Evolutionary conservation across 64 coral and sea anemone species (phyloP), one percentile per base, ranked within the genome.

Genomic region (Stichodactyla helianthus): DNA sequence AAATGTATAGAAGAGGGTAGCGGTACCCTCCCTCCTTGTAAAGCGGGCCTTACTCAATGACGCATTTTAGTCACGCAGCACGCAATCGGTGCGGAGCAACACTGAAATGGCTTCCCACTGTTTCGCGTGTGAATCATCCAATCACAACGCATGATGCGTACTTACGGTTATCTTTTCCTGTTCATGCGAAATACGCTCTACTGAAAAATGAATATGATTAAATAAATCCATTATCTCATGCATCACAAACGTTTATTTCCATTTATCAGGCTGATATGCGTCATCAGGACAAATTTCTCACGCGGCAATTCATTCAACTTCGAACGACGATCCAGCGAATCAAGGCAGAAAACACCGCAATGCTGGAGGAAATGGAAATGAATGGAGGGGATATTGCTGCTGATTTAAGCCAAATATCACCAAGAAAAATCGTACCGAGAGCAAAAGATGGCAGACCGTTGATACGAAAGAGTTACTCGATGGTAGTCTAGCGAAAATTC

Each of bases 231-330:
- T 35, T 35, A 35, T 35, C 31, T 35, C 31, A 35, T 35, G 31
- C 31, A 35, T 35, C 31, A 35, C 31, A 35, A 35, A 35, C 31
- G 31, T 53, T 54, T 22, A 53, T 19, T 81, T 17, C 8, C 11
- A 82, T 12, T 89, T 71, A 0, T 74, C 90, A 96, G 94, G 59
- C 94, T 5, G 91, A 96, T 16, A 93, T 96, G 94, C 88, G 91
- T 14, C 94, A 96, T 44, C 94, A 96, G 31, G 94, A 96, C 68
- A 96, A 96, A 67, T 90, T 55, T 20, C 71, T 93, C 8, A 93
- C 91, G 79, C 54, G 85, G 22, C 91, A 96, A 87, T 96, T 96
- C 70, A 96, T 96, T 60, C 91, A 96, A 58, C 85, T 96, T 0
- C 82, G 94, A 51, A 86, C 94, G 0, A 93, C 94, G 0, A 96